Evolutionary conservation across 37 sponge, comb jelly and placozoan genomes (phyloP), one percentile per base, ranked within the genome.

Genomic region (Hormiphora californensis): DNA sequence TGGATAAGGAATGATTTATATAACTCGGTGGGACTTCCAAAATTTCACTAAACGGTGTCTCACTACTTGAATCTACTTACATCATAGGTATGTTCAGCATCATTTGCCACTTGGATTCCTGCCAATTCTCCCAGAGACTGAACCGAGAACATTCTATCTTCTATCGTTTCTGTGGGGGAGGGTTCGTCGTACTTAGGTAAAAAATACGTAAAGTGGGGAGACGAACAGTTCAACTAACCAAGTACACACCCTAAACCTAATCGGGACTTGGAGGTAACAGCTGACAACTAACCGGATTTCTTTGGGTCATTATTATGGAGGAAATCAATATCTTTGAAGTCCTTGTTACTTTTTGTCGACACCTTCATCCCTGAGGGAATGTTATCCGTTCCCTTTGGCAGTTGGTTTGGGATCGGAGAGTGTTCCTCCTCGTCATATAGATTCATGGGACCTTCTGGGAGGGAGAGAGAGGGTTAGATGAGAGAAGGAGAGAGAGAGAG

Each of bases 331-430:
- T 73, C 81, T 21, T 73, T 73, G 81, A 73, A 73, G 12, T 73
- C 81, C 81, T 73, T 73, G 44, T 73, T 73, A 36, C 81, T 73
- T 28, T 73, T 73, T 11, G 81, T 73, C 4, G 81, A 73, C 9
- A 73, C 81, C 81, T 73, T 73, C n/a, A 73, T 43, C 1, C 81
- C 81, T 1, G 81, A 73, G 36, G 81, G 81, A 19, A 73, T 73
- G 81, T 73, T 73, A 46, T 73, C 81, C 46, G 81, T 73, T 73
- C 81, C 81, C 25, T 73, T 73, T 1, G 81, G 81, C n/a, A 73
- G 44, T 46, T 73, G 81, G 46, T 73, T 73, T 5, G 81, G 81
- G 23, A 73, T 73, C 9, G 81, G 81, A 4, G 81, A 73, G 7
- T 43, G 81, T 21, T 73, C 81, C 25, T 73, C 81, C 12, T 73